phyloP scores from a whole-genome alignment of 2,888 invertebrate genomes.

The Lochmaea crataegi region DNA sequence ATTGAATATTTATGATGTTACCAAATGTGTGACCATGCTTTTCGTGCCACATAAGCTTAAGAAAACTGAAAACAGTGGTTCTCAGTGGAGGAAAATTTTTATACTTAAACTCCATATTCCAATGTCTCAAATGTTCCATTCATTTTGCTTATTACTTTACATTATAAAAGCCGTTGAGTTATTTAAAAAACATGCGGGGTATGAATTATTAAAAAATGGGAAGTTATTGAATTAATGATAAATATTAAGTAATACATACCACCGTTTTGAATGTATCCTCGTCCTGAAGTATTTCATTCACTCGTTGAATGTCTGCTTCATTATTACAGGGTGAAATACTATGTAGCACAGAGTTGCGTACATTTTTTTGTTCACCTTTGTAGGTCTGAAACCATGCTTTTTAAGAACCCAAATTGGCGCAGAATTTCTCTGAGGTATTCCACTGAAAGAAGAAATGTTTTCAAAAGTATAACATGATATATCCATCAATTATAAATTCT shows the following conservation, averaged over 20 bases:
- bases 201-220: neutral
- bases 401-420: neutral
- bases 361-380: neutral
- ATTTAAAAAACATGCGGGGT: neutral
- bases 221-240: neutral
- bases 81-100: conserved; percentile 1
- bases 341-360: neutral
- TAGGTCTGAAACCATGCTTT: neutral
- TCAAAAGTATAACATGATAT: too few relatives aligned
- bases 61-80: conserved; percentile 3
- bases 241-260: neutral
- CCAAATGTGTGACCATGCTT: neutral
- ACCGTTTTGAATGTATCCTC: neutral
- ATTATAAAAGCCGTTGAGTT: neutral
- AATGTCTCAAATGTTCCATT: conserved; percentile 1
- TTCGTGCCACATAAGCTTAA: neutral
- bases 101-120: neutral
- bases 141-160: neutral
- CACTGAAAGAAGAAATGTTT: too few relatives aligned
- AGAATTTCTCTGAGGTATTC: neutral
- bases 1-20: neutral
- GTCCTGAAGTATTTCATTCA: neutral
- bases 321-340: neutral
- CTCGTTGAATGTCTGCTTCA: neutral
- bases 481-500: too few relatives aligned